These are phyloP conservation scores for Leptocoma aspasia DNA, from an alignment of 2,113 vertebrate species.

Conservation along the genomic window DNA sequence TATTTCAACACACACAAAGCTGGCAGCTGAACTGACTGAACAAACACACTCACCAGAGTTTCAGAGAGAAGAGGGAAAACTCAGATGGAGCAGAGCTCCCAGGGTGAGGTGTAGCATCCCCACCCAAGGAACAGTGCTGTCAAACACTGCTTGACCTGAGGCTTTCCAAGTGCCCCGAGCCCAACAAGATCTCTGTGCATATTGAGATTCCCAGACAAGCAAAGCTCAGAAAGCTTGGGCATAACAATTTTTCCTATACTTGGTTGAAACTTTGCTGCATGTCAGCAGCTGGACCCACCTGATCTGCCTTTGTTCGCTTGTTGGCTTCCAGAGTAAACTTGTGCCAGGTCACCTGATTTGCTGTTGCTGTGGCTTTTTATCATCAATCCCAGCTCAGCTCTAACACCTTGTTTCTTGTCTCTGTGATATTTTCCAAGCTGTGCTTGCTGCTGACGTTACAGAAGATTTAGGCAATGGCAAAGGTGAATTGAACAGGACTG, in stretches of 20 bases:
- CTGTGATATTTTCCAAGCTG: not conserved
- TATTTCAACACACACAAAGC: not conserved
- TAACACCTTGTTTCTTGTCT: slow-evolving; percentile 7
- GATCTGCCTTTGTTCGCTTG: not conserved
- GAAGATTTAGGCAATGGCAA: not conserved
- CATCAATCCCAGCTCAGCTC: slow-evolving; percentile 38
- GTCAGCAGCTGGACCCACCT: slow-evolving; percentile 10
- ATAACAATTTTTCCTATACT: not conserved
- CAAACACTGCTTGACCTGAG: not conserved
- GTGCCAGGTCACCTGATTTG: slow-evolving; percentile 15
- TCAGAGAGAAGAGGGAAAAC: not conserved
- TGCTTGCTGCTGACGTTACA: slow-evolving; percentile 10
- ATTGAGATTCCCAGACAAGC: not conserved
- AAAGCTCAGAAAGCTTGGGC: not conserved
- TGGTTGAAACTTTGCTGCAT: not conserved
- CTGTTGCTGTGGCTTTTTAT: slow-evolving; percentile 17
- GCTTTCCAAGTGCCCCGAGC: not conserved
- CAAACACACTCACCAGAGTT: not conserved
- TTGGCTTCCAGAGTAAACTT: not conserved
- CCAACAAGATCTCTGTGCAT: not conserved
- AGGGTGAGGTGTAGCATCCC: not conserved
- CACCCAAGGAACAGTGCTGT: not conserved
- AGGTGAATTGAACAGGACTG: not conserved
- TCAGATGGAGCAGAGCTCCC: not conserved
- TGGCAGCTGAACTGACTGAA: not conserved